These are phyloP conservation scores for Macrosoma leucophasiata DNA, from an alignment of 2,888 invertebrate species.

Conservation along the genomic window DNA sequence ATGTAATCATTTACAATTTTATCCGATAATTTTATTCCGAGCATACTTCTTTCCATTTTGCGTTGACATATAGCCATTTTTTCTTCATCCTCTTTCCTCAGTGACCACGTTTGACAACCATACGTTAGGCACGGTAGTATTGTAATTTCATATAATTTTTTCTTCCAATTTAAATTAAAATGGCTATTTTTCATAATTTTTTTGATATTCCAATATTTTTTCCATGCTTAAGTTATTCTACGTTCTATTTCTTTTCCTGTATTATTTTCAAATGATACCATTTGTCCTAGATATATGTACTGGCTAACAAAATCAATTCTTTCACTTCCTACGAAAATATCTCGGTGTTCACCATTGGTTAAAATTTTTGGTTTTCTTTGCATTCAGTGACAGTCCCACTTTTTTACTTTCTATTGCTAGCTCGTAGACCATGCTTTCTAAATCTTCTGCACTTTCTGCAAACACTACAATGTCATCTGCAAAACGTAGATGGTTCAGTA, in stretches of 20 bases:
- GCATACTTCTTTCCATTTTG: constrained; percentile 12
- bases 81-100: constrained; percentile 6
- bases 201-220: constrained; percentile 5
- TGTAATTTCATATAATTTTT: constrained; percentile 1
- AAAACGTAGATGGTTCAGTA: neutral
- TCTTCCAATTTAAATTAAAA: constrained; percentile 6
- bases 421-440: neutral
- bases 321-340: constrained; percentile 2
- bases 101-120: constrained; percentile 5
- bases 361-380: constrained; percentile 6
- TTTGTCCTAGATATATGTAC: constrained; percentile 7
- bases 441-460: constrained; percentile 23
- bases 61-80: constrained; percentile 7
- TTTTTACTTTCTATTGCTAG: too few species aligned
- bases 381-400: neutral
- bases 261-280: constrained; percentile 8
- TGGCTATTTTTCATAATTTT: constrained; percentile 6
- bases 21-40: constrained; percentile 9
- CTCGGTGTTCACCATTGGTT: too few species aligned
- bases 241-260: constrained; percentile 10
- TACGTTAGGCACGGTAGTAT: constrained; percentile 5
- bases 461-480: too few species aligned
- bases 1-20: constrained; percentile 7
- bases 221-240: constrained; percentile 6
- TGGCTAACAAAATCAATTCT: constrained; percentile 3